Base-by-base conservation (phyloP, 2,797 vertebrate species). In the Synanceia verrucosa region DNA sequence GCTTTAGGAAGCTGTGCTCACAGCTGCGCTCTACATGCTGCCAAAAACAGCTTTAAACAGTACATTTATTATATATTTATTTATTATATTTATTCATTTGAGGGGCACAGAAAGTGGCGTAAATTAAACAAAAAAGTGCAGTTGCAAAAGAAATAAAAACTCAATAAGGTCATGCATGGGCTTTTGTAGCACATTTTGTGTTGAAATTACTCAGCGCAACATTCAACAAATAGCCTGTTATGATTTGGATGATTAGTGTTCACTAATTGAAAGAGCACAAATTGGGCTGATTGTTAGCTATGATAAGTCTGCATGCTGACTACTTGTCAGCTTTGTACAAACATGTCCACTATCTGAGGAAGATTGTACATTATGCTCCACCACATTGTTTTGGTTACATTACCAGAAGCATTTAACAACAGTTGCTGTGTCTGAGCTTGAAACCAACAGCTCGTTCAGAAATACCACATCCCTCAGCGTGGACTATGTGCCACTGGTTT, bases 141-240 rank as follows among this genome's bases (percentile, higher is more conserved):
- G 41, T 11, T 61, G 62, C 19, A 58, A 36, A 59, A 21, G 26
- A 36, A 46, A 16, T n/a, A 43, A 43, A 19, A n/a, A 43, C n/a
- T 43, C 19, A 31, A 59, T 59, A 70, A 37, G 44, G 65, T 46
- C 14, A 70, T 65, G 48, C 52, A 47, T 46, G 37, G 26, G 28
- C 33, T 72, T 79, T 74, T 81, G 58, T 28, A 57, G 59, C 52
- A 59, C 47, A 72, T 73, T 55, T 28, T 51, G 36, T 62, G 67
- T 84, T 81, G 64, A 36, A 78, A 83, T 71, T 11, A 78, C 81
- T 85, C 48, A 84, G 77, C 73, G 77, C 82, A 82, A 81, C 65
- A 70, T 80, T 80, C 57, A 78, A 57, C 39, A 76, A 79, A 84
- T 65, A 86, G 64, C 70, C 23, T 0, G 11, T 59, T 36, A 11